These are phyloP conservation scores for Glossosoma conforme DNA, from an alignment of 1,140 invertebrate genomes.

Conservation along the genomic window DNA sequence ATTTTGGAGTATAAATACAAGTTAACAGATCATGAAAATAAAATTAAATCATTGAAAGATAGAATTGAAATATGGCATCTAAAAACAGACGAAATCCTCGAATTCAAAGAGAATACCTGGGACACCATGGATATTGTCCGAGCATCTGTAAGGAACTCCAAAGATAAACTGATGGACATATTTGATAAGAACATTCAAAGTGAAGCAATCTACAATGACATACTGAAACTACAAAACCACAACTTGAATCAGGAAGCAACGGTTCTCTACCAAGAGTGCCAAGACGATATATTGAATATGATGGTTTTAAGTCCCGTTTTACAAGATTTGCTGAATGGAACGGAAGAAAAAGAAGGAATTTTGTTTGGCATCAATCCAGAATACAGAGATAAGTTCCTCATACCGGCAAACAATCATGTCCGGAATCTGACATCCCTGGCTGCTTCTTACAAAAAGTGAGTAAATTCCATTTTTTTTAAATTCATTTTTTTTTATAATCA, in stretches of 20 bases:
- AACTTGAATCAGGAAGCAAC: slow-evolving; percentile 17
- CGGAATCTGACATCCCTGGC: slow-evolving; percentile 57
- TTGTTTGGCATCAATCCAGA: slow-evolving; percentile 61
- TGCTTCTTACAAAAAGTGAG: slow-evolving; percentile 50
- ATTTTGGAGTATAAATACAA: slow-evolving; percentile 44
- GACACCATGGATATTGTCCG: slow-evolving; percentile 43
- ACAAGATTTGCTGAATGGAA: slow-evolving; percentile 41
- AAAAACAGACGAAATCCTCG: slow-evolving; percentile 39
- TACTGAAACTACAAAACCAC: slow-evolving; percentile 10
- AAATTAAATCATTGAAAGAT: slow-evolving; percentile 36
- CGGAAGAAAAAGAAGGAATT: slow-evolving; percentile 55
- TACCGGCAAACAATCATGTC: slow-evolving; percentile 63
- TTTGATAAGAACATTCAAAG: slow-evolving; percentile 12
- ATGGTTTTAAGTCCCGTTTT: slow-evolving; percentile 35
- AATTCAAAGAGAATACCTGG: slow-evolving; percentile 40
- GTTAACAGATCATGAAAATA: slow-evolving; percentile 42
- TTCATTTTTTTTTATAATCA: slow-evolving; percentile 7
- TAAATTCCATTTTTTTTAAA: slow-evolving; percentile 1
- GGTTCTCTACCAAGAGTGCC: slow-evolving; percentile 26
- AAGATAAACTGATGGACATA: slow-evolving; percentile 29
- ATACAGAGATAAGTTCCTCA: slow-evolving; percentile 61
- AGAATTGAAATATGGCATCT: slow-evolving; percentile 44
- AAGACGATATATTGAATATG: slow-evolving; percentile 37
- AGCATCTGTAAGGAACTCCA: slow-evolving; percentile 31
- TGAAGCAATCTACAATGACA: slow-evolving; percentile 6